Conservation (phyloP, 2,888 invertebrate genomes). For the Calameuta pallipes region DNA sequence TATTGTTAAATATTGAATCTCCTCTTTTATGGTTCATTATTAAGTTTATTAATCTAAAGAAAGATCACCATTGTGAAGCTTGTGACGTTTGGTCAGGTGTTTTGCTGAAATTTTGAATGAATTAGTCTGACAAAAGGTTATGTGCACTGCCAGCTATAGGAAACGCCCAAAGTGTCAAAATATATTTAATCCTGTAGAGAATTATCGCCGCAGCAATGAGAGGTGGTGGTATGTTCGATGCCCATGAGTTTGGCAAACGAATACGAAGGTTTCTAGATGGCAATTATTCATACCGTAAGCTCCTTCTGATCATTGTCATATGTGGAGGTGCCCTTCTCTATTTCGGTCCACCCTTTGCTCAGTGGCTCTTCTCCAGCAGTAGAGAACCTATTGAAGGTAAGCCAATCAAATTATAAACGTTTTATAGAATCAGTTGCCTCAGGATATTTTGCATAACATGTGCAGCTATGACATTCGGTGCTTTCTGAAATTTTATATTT, state of each 20-base stretch:
- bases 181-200: not conserved
- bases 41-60: not conserved
- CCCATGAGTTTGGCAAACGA: conserved; percentile 54
- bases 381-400: conserved; percentile 66
- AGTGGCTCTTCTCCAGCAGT: conserved; percentile 71
- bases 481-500: not conserved
- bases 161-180: not conserved
- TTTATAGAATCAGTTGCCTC: not conserved
- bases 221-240: conserved; percentile 52
- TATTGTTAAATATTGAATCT: not conserved
- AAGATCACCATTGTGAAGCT: not conserved
- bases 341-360: conserved; percentile 74
- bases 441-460: not conserved
- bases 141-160: not conserved
- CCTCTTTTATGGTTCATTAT: not conserved
- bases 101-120: not conserved
- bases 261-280: conserved; percentile 52
- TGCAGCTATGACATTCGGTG: not conserved
- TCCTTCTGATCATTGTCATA: conserved; percentile 49
- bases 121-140: conserved; percentile 1
- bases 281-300: conserved; percentile 58
- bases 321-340: conserved; percentile 70
- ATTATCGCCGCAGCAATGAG: conserved; percentile 30
- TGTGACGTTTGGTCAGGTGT: not conserved
- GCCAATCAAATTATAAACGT: not conserved